Base-by-base conservation (phyloP, 2,797 vertebrate genomes). In the Microcaecilia unicolor region DNA sequence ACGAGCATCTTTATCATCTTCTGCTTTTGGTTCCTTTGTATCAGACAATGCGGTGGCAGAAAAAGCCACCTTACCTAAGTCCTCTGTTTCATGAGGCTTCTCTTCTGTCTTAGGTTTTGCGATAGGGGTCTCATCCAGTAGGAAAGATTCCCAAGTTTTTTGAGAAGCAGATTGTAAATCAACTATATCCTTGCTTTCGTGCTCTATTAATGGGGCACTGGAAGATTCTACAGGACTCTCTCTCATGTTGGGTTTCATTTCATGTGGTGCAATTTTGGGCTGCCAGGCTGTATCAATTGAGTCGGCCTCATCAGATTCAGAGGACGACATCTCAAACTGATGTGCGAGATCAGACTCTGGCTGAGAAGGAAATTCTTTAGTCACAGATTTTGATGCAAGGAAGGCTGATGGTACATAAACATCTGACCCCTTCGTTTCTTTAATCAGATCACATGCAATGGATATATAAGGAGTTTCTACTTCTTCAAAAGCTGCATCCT, bases 391-490 rank as follows among this genome's bases (percentile, higher is more conserved):
- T 5, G 81, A 64, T 28, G 55, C 64, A n/a, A 58, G 32, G 22
- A 74, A 66, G 28, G 55, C 52, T n/a, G n/a, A n/a, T 2, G 51
- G 41, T 27, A 56, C 28, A 55, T 38, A 27, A 41, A 67, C 37
- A 30, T 81, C 87, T 40, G 76, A 65, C 18, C 44, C 60, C 18
- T 87, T 87, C 0, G 83, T 87, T 61, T 82, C 91, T 61, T 95
- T 95, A 34, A 97, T 87, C 12, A 97, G 83, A 58, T 97, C 93
- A 37, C 93, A 96, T 0, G 87, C 83, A 7, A 85, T 88, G 30
- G 92, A 90, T 56, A 81, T 83, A 44, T 86, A 85, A 11, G 81
- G 70, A 25, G 70, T 42, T 32, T 78, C 71, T n/a, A n/a, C n/a
- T 19, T 88, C 85, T 24, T 80, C 76, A 16, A 75, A 70, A 13